phyloP scores from a whole-genome alignment of 1,140 invertebrate genomes.

The Armadillidium nasatum region DNA sequence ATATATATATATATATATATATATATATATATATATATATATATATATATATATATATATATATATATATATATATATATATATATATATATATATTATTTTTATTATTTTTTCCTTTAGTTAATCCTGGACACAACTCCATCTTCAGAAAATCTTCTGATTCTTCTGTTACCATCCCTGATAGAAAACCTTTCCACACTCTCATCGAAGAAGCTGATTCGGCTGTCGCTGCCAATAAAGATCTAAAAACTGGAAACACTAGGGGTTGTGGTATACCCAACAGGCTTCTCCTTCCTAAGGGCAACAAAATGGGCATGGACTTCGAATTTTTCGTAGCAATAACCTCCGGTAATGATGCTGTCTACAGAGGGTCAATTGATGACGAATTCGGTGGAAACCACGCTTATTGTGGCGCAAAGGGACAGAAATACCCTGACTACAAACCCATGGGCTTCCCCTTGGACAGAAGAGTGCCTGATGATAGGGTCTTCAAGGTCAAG shows the following conservation, averaged over 20 bases:
- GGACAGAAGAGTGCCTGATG: conserved; percentile 35
- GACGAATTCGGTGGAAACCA: conserved; percentile 42
- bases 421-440: conserved; percentile 51
- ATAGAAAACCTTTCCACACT: conserved; percentile 29
- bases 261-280: conserved; percentile 48
- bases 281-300: conserved; percentile 47
- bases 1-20: too few relatives aligned
- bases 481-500: conserved; percentile 16
- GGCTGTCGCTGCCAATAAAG: conserved; percentile 49
- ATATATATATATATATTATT: neutral
- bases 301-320: conserved; percentile 44
- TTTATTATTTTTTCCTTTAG: conserved; percentile 49
- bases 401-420: conserved; percentile 45
- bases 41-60: too few relatives aligned
- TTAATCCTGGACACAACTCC: conserved; percentile 60
- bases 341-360: conserved; percentile 42
- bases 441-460: conserved; percentile 49
- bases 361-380: conserved; percentile 41
- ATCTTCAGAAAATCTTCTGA: conserved; percentile 60
- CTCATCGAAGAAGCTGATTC: conserved; percentile 49
- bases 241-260: conserved; percentile 38
- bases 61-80: neutral
- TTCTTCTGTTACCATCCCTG: conserved; percentile 66
- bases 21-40: too few relatives aligned
- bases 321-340: conserved; percentile 47